Conservation (phyloP, 2,888 invertebrate genomes). For the Spodoptera littoralis region DNA sequence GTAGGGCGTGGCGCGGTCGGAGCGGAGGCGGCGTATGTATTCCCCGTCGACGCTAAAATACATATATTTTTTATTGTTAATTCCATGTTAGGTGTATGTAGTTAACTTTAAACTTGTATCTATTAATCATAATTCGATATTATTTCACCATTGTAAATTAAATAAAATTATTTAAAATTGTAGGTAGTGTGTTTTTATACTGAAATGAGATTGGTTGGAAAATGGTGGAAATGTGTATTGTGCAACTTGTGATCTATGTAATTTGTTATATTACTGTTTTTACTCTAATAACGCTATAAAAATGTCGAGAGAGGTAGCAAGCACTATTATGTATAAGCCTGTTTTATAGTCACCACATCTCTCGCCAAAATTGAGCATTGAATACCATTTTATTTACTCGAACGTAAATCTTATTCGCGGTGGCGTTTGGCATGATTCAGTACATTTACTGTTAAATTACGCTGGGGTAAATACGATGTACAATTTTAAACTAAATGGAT, state of each 20-base stretch:
- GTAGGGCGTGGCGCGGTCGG: slow-evolving; percentile 58
- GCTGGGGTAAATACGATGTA: too few species aligned
- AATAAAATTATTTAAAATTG: slow-evolving; percentile 79
- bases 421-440: too few species aligned
- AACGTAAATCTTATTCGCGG: too few species aligned
- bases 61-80: slow-evolving; percentile 69
- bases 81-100: slow-evolving; percentile 76
- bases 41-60: slow-evolving; percentile 46
- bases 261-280: slow-evolving; percentile 5
- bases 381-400: too few species aligned
- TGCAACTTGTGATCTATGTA: slow-evolving; percentile 27
- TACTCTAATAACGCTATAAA: not conserved
- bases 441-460: too few species aligned
- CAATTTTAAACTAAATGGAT: too few species aligned
- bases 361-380: too few species aligned
- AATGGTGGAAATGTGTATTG: slow-evolving; percentile 14
- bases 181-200: slow-evolving; percentile 76
- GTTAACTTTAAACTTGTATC: slow-evolving; percentile 73
- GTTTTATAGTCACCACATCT: too few species aligned
- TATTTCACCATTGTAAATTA: slow-evolving; percentile 77
- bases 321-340: too few species aligned
- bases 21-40: slow-evolving; percentile 36
- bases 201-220: slow-evolving; percentile 63
- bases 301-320: not conserved
- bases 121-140: slow-evolving; percentile 75